A percentile compares a stretch with the other conserved stretches of the same genome.
Conservation (phyloP, 2,888 invertebrate species). For the Tortrix viridana region DNA sequence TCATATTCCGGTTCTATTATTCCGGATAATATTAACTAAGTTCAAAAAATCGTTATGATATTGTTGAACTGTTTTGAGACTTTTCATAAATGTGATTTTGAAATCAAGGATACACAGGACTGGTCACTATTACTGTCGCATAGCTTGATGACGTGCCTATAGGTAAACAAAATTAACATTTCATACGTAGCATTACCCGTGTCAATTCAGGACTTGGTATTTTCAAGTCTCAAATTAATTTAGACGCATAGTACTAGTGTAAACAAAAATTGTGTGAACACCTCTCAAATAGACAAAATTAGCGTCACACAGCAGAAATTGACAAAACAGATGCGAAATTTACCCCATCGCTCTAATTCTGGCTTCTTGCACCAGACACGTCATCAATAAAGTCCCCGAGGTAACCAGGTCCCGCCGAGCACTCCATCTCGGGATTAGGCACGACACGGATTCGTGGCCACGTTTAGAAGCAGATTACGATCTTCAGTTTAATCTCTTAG, state of each 20-base stretch:
- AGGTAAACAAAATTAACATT: too few relatives aligned
- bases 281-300: not conserved
- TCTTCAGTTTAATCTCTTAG: slow-evolving; percentile 69
- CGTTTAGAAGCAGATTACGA: slow-evolving; percentile 71
- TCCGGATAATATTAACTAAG: not conserved
- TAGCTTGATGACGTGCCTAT: too few relatives aligned
- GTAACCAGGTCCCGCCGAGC: slow-evolving; percentile 54
- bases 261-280: too few relatives aligned
- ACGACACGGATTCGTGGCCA: slow-evolving; percentile 54
- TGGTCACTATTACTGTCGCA: too few relatives aligned
- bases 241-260: too few relatives aligned
- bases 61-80: too few relatives aligned
- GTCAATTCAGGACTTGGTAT: too few relatives aligned
- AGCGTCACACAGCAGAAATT: not conserved
- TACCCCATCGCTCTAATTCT: slow-evolving; percentile 20
- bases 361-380: slow-evolving; percentile 36
- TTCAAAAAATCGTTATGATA: too few relatives aligned
- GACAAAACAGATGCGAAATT: slow-evolving; percentile 12
- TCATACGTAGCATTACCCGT: not conserved
- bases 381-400: slow-evolving; percentile 50
- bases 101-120: too few relatives aligned
- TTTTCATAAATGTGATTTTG: too few relatives aligned
- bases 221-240: too few relatives aligned
- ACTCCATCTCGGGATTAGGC: slow-evolving; percentile 72
- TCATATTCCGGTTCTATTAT: not conserved